Evolutionary conservation across 1,140 invertebrate species (phyloP), one percentile per base, ranked within the genome.

Genomic region (Papilio polyxenes): DNA sequence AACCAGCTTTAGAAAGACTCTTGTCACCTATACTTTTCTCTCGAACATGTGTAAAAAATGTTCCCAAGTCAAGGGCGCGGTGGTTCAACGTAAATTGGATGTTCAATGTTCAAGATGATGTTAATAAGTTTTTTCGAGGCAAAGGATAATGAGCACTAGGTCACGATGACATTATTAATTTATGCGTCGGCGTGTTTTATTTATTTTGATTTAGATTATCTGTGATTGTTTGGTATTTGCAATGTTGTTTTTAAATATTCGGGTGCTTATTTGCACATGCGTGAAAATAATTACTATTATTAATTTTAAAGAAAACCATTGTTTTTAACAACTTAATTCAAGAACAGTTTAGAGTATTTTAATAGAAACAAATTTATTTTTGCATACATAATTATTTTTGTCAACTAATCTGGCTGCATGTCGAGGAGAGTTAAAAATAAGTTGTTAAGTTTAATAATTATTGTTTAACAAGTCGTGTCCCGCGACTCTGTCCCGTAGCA

Each of bases 111-210:
- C 53, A 78, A 53, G 53, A 23, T 69, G 44, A 37, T 44, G 53
- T 77, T 77, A 31, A 77, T 37, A 77, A 48, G 37, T 69, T 78
- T 77, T 77, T 79, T 80, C 13, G 78, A 48, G 78, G 78, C 78
- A 80, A 65, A 37, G 78, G 59, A 77, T 86, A 86, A 86, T 83
- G 85, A 86, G 82, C 78, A 23, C 76, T 83, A 85, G 83, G 31
- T 80, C 69, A 51, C 84, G 87, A 87, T 87, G 87, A 87, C 86
- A 86, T 89, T 89, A 89, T 90, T 90, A 89, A 90, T 90, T 90
- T 90, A 90, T 90, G 87, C 85, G 78, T 77, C 81, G 84, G 72
- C 83, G 80, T 75, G 84, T 72, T 86, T 86, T 85, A 82, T 87
- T 85, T 87, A 87, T 88, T 85, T 86, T 84, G 82, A 82, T 69